phyloP scores from a whole-genome alignment of 2,113 vertebrate species.

The Forbesichthys agassizii region DNA sequence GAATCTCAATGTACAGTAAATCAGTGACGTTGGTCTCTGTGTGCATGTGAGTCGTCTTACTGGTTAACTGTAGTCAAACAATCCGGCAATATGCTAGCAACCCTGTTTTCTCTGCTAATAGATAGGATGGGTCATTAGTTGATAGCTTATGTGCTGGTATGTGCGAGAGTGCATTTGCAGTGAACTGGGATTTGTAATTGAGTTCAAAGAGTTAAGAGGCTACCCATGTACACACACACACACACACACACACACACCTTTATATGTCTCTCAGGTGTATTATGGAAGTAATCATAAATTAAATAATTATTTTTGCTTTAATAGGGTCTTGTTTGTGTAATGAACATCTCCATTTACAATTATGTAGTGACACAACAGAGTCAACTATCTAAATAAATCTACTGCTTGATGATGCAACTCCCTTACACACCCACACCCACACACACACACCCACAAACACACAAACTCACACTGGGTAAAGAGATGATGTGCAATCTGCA shows the following conservation, averaged over 20 bases:
- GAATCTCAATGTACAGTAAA: too few relatives aligned
- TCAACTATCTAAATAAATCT: conserved; percentile 3
- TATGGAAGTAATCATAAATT: conserved; percentile 44
- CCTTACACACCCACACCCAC: background rate
- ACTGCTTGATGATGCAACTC: background rate
- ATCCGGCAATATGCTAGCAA: background rate
- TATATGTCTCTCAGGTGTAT: conserved; percentile 35
- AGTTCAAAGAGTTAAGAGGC: conserved; percentile 26
- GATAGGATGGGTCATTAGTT: conserved; percentile 14
- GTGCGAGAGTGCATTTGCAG: background rate
- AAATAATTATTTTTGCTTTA: conserved; percentile 52
- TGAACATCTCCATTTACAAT: background rate
- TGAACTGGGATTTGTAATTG: conserved; percentile 37
- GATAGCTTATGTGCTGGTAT: background rate
- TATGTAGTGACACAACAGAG: conserved; percentile 15
- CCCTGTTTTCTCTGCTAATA: conserved; percentile 14
- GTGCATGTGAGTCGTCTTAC: background rate
- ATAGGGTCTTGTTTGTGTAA: conserved; percentile 30
- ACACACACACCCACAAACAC: background rate
- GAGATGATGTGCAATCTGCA: background rate
- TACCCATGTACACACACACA: conserved; percentile 1
- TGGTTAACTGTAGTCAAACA: background rate
- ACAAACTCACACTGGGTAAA: background rate
- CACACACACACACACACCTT: conserved; percentile 1
- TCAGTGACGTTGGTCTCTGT: background rate